Evolutionary conservation across 2,113 vertebrate species (phyloP), one percentile per base, ranked within the genome.

Genomic region (Perca fluviatilis): DNA sequence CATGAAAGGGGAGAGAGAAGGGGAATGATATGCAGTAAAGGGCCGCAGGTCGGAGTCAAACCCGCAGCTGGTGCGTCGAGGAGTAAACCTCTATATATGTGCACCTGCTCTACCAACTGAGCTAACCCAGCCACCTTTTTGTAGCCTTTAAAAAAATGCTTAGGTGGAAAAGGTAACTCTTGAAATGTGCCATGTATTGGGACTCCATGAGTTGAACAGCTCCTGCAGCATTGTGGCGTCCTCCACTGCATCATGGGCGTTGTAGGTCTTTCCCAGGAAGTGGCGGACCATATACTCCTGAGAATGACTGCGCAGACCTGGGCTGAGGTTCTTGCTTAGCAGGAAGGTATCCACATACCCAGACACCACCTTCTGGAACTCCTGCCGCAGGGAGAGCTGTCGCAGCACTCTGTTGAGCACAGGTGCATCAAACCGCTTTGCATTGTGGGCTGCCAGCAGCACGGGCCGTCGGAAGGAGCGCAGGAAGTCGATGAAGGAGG

Each of bases 271-370:
- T 0, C 40, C 6, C 25, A 95, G 88, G 66, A 93, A 91, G 43
- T 8, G 8, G 9, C 1, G 1, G 6, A 93, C 94, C 82, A 95
- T 5, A 5, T 33, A 36, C 13, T 49, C 23, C 83, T 91, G 93
- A 2, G 84, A 83, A 50, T 92, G 77, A 30, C 78, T 77, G 13
- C 0, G 0, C 15, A 93, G 47, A 4, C 16, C 2, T 0, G 0
- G 3, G 36, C 53, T 81, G 58, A 94, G 81, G 3, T 53, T 5
- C 68, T 85, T 89, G 74, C 88, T 83, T 0, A 95, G 66, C 9
- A 19, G 16, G 21, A 93, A 87, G 1, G 94, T 95, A 53, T 96
- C 95, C 74, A 96, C 40, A n/a, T 89, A 95, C 0, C 71, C 81
- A 4, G 46, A 68, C 40, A 88, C 85, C 57, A 83, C 73, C 4